These are phyloP conservation scores for Labrus mixtus DNA, from an alignment of 2,113 vertebrate genomes.

Conservation along the genomic window DNA sequence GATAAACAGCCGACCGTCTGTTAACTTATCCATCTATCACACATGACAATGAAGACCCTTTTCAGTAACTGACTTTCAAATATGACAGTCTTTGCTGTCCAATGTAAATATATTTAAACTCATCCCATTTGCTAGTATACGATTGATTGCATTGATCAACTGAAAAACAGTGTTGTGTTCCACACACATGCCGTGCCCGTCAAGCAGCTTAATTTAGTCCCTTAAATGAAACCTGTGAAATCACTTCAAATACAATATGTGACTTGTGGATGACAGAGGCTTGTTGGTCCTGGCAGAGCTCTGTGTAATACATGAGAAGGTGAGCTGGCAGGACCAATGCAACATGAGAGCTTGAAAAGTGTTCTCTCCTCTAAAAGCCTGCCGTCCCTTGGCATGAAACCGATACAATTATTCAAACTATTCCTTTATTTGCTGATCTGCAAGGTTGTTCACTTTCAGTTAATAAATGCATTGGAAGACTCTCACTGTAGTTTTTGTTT, in stretches of 20 bases:
- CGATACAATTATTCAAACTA: constrained; percentile 15
- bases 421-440: constrained; percentile 3
- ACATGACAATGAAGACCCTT: too few species aligned
- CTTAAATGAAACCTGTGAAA: constrained; percentile 16
- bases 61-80: too few species aligned
- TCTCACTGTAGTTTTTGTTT: not conserved
- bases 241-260: constrained; percentile 27
- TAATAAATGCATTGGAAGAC: not conserved
- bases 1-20: not conserved
- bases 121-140: not conserved
- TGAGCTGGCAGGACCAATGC: constrained; percentile 27
- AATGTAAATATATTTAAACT: constrained; percentile 1
- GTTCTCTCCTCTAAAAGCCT: constrained; percentile 23
- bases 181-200: not conserved
- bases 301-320: constrained; percentile 39
- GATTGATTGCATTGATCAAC: constrained; percentile 6
- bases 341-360: constrained; percentile 12
- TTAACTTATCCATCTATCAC: not conserved
- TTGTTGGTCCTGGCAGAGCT: constrained; percentile 42
- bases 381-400: constrained; percentile 28
- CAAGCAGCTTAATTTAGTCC: constrained; percentile 14
- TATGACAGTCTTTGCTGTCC: not conserved
- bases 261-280: constrained; percentile 25
- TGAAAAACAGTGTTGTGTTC: constrained; percentile 18
- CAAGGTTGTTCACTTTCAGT: not conserved